Evolutionary conservation across 2,113 vertebrate genomes (phyloP), one percentile per base, ranked within the genome.

Genomic region (Pygoscelis adeliae): DNA sequence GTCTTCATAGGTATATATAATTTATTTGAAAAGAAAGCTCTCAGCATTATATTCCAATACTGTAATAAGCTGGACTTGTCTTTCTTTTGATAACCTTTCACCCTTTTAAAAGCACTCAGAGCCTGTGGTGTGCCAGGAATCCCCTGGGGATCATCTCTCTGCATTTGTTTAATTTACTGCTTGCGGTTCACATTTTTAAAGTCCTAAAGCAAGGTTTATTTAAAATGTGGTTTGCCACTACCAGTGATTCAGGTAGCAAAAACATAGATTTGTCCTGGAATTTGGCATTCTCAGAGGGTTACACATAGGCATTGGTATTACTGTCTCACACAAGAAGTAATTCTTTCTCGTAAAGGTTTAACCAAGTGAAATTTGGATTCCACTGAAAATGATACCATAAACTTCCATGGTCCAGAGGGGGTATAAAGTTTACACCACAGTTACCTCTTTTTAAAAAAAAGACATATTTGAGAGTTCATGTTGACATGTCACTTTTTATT

Each of bases 191-290:
- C 50, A 80, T 96, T 96, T 91, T 83, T 96, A 65, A 92, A 83
- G 76, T 55, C 59, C 63, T 90, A 85, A 89, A 73, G 73, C 40
- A 83, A 83, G 26, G 50, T 96, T 98, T 96, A 50, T 96, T 97
- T 96, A 83, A 93, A 93, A 59, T 76, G 87, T 77, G 96, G 89
- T 94, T 95, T 95, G 53, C 91, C 86, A 77, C 83, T 44, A 78
- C 86, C n/a, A 71, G 53, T 93, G 96, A 90, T 84, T 97, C 96
- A 95, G 93, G 94, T 97, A 85, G 90, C 79, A 94, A 90, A 90
- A 95, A 18, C 76, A 61, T 30, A 73, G 58, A 53, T 94, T 86
- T 93, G 38, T 89, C 61, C 59, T 92, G 67, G 76, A 96, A 67
- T 91, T 58, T 46, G 61, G 44, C 65, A 25, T 97, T 96, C 92